Evolutionary conservation across 2,888 invertebrate species (phyloP).

Genomic region (Hypercompe scribonia): DNA sequence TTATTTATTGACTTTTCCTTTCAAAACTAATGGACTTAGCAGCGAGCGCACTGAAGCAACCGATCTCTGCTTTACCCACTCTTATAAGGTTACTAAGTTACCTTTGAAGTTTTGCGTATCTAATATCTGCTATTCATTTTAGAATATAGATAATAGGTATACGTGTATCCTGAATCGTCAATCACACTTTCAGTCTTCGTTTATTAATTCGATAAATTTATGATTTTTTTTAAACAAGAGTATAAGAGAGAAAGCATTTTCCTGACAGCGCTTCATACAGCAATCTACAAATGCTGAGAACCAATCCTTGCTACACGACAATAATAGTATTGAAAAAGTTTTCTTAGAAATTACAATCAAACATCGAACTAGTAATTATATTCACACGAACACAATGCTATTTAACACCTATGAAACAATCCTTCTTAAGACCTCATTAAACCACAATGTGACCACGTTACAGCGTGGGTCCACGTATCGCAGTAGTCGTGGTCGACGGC

Average conservation of each 20-base stretch:
- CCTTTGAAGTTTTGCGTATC: too few species aligned
- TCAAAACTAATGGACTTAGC: background rate
- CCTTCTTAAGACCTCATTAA: conserved; percentile 7
- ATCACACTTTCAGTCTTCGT: too few species aligned
- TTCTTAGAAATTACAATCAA: background rate
- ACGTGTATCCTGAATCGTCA: too few species aligned
- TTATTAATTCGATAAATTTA: too few species aligned
- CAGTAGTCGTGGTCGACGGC: conserved; percentile 47
- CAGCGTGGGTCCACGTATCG: conserved; percentile 50
- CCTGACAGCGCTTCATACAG: too few species aligned
- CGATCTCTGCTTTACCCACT: background rate
- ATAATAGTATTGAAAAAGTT: background rate
- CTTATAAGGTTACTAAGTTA: too few species aligned
- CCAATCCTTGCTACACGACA: background rate
- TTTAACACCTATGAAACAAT: conserved; percentile 13
- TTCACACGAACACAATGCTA: conserved; percentile 9
- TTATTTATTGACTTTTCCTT: background rate
- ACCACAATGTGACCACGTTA: conserved; percentile 8
- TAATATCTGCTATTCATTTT: too few species aligned
- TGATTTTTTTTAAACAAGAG: background rate
- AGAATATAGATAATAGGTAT: too few species aligned
- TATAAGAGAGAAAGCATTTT: background rate
- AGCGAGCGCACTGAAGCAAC: background rate
- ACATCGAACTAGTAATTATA: background rate
- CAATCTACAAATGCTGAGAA: background rate